Evolutionary conservation across 2,113 vertebrate genomes (phyloP), one percentile per base, ranked within the genome.

Genomic region (Ictalurus punctatus): DNA sequence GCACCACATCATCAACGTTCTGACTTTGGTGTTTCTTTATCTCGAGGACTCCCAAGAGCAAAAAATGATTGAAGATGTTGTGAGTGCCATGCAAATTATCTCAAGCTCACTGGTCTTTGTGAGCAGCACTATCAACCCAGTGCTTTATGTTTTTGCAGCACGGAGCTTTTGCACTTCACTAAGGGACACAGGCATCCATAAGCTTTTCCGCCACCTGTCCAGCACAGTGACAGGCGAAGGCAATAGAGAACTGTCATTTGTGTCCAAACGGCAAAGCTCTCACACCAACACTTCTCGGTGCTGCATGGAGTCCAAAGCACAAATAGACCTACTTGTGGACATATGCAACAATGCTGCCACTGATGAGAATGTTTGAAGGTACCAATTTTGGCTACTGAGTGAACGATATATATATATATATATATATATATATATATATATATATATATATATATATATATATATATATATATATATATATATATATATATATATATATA

Each of bases 141-240:
- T 96, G 34, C 93, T 96, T 69, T 96, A 96, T 87, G 94, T 95
- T 85, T 96, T 95, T n/a, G 95, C 95, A 0, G 95, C 96, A 1
- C 95, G 94, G 44, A 93, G 94, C 8, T 96, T 96, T 91, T 93
- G 95, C 61, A 94, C 90, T 69, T 96, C 95, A 0, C 67, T 95
- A 71, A 84, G 91, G 6, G 95, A 95, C 56, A 96, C 92, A 0
- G 95, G 95, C n/a, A 94, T 96, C 37, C 92, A 94, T 88, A 95
- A 95, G 86, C 94, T 96, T 21, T 96, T 96, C 88, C 94, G 58
- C 13, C 94, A 96, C 90, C 94, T 96, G 91, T 96, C 95, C 87
- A 95, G 95, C 91, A 95, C 93, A 27, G 94, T 91, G 23, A 93
- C 93, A 30, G 94, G 94, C 48, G 95, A 96, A 61, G 94, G 94